These are phyloP conservation scores for Chauna torquata DNA, from an alignment of 2,113 vertebrate genomes.

Conservation along the genomic window DNA sequence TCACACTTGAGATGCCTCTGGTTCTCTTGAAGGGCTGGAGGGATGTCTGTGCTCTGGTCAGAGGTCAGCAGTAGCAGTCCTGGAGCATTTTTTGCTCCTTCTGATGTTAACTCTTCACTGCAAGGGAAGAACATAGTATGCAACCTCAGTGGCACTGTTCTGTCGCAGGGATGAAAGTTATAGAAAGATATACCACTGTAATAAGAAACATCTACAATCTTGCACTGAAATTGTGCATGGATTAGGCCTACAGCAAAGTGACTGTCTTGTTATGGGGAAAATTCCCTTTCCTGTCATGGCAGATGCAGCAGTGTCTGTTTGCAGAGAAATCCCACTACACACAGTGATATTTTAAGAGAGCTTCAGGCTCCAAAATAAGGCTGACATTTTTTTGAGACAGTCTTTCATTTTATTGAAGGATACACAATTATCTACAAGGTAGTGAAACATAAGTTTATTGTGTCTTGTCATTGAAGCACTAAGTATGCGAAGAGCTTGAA, in stretches of 20 bases:
- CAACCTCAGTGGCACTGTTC: background rate
- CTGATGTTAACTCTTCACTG: background rate
- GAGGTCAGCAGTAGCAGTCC: background rate
- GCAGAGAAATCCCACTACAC: background rate
- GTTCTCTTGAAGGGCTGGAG: background rate
- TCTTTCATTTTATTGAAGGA: background rate
- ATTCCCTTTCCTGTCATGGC: background rate
- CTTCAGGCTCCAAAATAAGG: background rate
- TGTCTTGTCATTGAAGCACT: background rate
- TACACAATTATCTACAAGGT: background rate
- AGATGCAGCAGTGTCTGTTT: background rate
- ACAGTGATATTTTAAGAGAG: background rate
- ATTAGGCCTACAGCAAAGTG: background rate
- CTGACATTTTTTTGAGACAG: background rate
- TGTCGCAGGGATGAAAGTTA: background rate
- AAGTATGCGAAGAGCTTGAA: background rate
- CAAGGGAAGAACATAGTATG: background rate
- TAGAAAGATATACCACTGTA: background rate
- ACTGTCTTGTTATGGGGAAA: background rate
- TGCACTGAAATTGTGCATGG: background rate
- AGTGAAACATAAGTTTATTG: rapidly evolving
- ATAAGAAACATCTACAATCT: background rate
- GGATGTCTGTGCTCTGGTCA: background rate
- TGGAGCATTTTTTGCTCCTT: background rate
- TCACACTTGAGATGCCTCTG: background rate